Percentiles rank a stretch among this genome's conserved stretches.
These are phyloP conservation scores for Fundulus diaphanus DNA, from an alignment of 2,797 vertebrate genomes.

Conservation along the genomic window DNA sequence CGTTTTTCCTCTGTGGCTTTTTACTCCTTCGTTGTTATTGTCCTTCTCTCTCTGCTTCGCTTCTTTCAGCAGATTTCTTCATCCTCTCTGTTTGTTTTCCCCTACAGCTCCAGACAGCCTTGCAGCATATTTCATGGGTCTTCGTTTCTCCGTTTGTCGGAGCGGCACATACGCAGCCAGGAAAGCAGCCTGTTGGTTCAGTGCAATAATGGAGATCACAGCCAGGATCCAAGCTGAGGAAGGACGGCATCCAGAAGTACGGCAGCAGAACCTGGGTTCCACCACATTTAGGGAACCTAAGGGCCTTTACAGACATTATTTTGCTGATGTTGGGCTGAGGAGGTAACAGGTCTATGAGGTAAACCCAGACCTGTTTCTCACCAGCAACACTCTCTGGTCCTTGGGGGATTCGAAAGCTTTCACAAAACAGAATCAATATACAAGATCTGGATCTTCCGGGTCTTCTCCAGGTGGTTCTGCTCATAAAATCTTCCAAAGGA, in stretches of 20 bases:
- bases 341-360: not conserved
- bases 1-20: constrained; percentile 20
- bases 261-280: too few species aligned
- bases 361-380: not conserved
- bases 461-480: not conserved
- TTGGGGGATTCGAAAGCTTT: not conserved
- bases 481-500: not conserved
- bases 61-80: constrained; percentile 46
- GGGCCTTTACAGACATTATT: too few species aligned
- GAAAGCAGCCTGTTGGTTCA: not conserved
- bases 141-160: not conserved
- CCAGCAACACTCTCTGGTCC: not conserved
- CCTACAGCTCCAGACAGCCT: constrained; percentile 21
- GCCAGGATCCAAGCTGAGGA: not conserved
- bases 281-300: too few species aligned
- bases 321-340: too few species aligned
- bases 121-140: not conserved
- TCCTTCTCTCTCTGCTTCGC: not conserved
- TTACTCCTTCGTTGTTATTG: not conserved
- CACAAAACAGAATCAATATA: not conserved
- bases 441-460: not conserved
- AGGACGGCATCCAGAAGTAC: too few species aligned
- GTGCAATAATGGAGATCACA: not conserved
- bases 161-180: not conserved
- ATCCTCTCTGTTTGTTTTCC: constrained; percentile 23